A percentile compares a stretch with the other conserved stretches of the same genome.
phyloP scores from a whole-genome alignment of 2,888 invertebrate species.

The Crossocerus cetratus region DNA sequence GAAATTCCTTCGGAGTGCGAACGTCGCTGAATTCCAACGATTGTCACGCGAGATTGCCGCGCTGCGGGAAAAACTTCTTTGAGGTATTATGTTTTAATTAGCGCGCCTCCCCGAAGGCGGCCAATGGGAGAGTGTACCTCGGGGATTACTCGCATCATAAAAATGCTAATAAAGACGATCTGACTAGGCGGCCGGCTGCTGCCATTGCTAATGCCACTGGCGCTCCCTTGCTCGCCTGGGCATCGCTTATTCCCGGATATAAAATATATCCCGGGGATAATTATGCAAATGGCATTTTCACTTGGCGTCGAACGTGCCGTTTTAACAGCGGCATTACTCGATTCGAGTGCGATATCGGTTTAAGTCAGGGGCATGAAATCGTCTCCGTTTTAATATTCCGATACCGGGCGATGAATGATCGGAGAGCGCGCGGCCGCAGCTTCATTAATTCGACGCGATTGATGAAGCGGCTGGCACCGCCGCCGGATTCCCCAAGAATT shows the following conservation, averaged over 20 bases:
- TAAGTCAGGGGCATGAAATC: too few species aligned
- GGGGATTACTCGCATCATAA: conserved; percentile 41
- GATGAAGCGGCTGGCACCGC: conserved; percentile 2
- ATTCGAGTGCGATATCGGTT: background rate
- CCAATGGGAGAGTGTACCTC: conserved; percentile 34
- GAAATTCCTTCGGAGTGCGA: too few species aligned
- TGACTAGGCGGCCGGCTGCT: conserved; percentile 9
- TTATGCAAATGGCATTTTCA: conserved; percentile 38
- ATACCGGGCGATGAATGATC: too few species aligned
- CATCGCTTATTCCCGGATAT: conserved; percentile 33
- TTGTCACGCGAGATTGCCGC: too few species aligned
- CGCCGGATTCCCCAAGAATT: conserved; percentile 15
- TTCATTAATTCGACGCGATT: conserved; percentile 14
- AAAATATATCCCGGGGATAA: conserved; percentile 26
- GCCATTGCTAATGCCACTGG: background rate
- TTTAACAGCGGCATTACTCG: background rate
- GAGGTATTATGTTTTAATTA: conserved; percentile 34
- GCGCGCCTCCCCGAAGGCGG: conserved; percentile 9
- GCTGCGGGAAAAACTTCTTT: too few species aligned
- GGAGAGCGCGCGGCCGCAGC: background rate
- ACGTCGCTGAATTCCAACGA: too few species aligned
- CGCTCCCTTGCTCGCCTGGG: conserved; percentile 1
- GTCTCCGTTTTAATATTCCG: too few species aligned
- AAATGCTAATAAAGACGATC: conserved; percentile 40
- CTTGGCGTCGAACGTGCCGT: conserved; percentile 13